A percentile compares a stretch with the other conserved stretches of the same genome.
Conservation (phyloP, 2,113 vertebrate species). For the Pitta sordida region DNA sequence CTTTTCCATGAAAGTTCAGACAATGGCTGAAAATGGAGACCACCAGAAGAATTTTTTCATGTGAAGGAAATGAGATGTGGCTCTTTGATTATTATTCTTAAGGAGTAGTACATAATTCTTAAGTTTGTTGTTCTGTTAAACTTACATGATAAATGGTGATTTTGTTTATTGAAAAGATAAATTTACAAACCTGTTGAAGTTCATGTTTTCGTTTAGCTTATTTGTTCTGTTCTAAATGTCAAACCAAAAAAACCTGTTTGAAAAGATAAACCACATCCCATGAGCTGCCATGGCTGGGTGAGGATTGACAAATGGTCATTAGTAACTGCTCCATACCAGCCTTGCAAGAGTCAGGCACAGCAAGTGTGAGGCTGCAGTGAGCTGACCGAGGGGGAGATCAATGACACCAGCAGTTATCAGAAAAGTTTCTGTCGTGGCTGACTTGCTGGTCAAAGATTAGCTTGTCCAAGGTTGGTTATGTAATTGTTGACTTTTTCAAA, state of each 20-base stretch:
- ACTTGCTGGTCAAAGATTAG: slow-evolving; percentile 61
- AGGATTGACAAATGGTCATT: background rate
- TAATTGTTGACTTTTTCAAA: slow-evolving; percentile 61
- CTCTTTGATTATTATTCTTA: background rate
- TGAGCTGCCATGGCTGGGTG: background rate
- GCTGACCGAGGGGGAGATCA: background rate
- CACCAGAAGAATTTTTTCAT: background rate
- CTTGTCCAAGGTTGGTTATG: slow-evolving; percentile 60
- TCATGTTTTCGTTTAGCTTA: background rate
- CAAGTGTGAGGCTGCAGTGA: background rate
- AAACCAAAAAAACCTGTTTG: background rate
- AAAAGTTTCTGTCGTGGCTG: background rate
- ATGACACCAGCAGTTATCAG: slow-evolving; percentile 46
- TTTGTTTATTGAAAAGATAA: background rate
- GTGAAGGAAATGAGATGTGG: background rate
- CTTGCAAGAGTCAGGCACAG: background rate
- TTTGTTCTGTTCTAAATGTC: background rate
- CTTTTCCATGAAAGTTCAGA: background rate
- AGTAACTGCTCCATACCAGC: background rate
- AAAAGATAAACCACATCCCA: background rate
- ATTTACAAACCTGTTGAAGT: background rate
- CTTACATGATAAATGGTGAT: background rate
- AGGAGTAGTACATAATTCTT: background rate
- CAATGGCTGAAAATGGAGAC: background rate
- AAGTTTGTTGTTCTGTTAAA: background rate